These are phyloP conservation scores for Lepisosteus oculatus DNA, from an alignment of 2,113 vertebrate genomes.

Conservation along the genomic window DNA sequence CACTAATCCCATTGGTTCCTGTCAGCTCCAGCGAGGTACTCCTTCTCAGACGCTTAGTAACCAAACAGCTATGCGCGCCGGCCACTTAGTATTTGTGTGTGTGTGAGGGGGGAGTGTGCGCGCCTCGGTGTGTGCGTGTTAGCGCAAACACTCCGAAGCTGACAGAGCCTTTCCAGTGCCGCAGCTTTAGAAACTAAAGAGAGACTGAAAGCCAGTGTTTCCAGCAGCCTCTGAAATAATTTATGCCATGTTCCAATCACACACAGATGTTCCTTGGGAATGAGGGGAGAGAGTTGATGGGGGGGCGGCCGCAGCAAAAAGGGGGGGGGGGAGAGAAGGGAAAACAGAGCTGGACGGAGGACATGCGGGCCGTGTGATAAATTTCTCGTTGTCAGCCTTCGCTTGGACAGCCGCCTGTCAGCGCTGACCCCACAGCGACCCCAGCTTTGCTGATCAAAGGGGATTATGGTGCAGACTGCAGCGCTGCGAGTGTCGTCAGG, in stretches of 20 bases:
- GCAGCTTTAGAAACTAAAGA: slow-evolving; percentile 8
- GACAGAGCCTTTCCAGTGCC: background rate
- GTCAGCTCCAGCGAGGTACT: background rate
- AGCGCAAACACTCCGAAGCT: background rate
- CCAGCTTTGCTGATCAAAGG: slow-evolving; percentile 55
- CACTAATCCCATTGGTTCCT: slow-evolving; percentile 4
- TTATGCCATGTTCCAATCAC: slow-evolving; percentile 42
- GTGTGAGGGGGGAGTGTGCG: background rate
- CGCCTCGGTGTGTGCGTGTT: slow-evolving; percentile 1
- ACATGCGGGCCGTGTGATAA: slow-evolving; percentile 27
- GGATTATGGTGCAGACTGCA: slow-evolving; percentile 41
- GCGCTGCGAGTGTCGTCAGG: slow-evolving; percentile 30
- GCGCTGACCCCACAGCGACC: slow-evolving; percentile 60
- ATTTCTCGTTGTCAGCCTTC: slow-evolving; percentile 25
- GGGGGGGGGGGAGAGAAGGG: slow-evolving; percentile 13
- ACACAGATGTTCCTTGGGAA: slow-evolving; percentile 46
- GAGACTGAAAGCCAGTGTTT: slow-evolving; percentile 30
- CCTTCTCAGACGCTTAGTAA: background rate
- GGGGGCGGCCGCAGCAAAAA: background rate
- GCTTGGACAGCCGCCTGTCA: slow-evolving; percentile 37
- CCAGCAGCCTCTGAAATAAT: slow-evolving; percentile 37
- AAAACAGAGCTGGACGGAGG: slow-evolving; percentile 38
- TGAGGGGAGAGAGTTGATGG: slow-evolving; percentile 6
- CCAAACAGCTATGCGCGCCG: slow-evolving; percentile 6
- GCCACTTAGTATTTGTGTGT: slow-evolving; percentile 6